Percentiles rank a stretch among this genome's conserved stretches.
These are phyloP conservation scores for Pristis pectinata DNA, from an alignment of 2,797 vertebrate species.

Conservation along the genomic window DNA sequence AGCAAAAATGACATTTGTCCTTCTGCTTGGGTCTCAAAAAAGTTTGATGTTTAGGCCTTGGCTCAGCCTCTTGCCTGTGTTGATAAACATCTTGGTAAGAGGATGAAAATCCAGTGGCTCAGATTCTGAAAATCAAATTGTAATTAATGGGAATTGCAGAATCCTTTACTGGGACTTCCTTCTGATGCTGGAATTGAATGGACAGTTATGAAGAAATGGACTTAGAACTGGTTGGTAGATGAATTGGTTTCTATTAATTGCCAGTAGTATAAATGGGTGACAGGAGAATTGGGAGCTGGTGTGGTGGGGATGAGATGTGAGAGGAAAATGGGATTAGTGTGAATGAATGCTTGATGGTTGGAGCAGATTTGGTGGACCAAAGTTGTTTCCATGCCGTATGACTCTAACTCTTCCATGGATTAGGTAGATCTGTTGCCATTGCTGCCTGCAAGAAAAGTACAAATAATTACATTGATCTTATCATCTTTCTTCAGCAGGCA, in stretches of 20 bases:
- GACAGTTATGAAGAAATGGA: neutral
- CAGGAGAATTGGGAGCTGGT: too few relatives aligned
- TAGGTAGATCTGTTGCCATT: neutral
- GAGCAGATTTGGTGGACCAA: too few relatives aligned
- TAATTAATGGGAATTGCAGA: neutral
- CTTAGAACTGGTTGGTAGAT: neutral
- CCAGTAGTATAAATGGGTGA: too few relatives aligned
- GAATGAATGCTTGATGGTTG: too few relatives aligned
- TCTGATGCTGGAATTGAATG: neutral
- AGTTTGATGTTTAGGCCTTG: neutral
- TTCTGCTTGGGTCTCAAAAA: neutral
- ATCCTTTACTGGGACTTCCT: neutral
- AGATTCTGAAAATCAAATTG: neutral
- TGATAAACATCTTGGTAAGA: neutral
- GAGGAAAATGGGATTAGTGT: too few relatives aligned
- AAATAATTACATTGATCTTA: neutral
- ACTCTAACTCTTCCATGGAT: neutral
- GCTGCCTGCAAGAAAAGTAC: neutral
- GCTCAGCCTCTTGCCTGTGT: neutral
- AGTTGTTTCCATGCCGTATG: too few relatives aligned
- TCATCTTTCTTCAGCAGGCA: constrained; percentile 1
- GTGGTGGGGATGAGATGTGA: too few relatives aligned
- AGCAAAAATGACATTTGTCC: neutral
- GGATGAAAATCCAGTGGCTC: neutral
- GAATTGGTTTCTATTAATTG: too few relatives aligned